Evolutionary conservation across 2,888 invertebrate genomes (phyloP), one percentile per base, ranked within the genome.

Genomic region (Andrena marginata): DNA sequence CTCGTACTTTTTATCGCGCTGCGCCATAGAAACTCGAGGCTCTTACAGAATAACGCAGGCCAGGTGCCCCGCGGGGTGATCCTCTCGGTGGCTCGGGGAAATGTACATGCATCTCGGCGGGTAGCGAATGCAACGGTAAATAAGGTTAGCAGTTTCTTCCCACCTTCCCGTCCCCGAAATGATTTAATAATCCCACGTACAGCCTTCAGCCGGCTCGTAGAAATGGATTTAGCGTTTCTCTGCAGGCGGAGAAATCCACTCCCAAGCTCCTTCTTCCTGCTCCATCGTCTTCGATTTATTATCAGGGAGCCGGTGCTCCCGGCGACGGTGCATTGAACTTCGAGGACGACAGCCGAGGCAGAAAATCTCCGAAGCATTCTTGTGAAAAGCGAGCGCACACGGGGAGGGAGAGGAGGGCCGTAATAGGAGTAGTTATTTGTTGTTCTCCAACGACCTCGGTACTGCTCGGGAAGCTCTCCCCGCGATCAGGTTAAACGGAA

Each of bases 131-230:
- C 62, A 49, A 54, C n/a, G 20, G 23, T 60, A 82, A 82, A 84
- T 78, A 71, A 84, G 67, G 71, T 78, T 78, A 68, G 33, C 29
- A 29, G 42, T 3, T 35, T 31, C 78, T 64, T 72, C 51, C 59
- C 16, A 42, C 42, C 16, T 16, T 16, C 33, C 35, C 20, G 59
- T n/a, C 71, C 29, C 29, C 33, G 51, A 59, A 72, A 85, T 74
- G 69, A 80, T 80, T 82, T 81, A 77, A 84, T 73, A 84, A 86
- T 72, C 72, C 67, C 16, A 73, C 54, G 62, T 31, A n/a, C 60
- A 42, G 26, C 16, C 42, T 33, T 56, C 62, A 70, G 59, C 49
- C 35, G 29, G 7, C 5, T 56, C 56, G 20, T 63, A 73, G 71
- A 84, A 79, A 75, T 70, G 74, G 63, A 84, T 70, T 67, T 69